A percentile compares a stretch with the other conserved stretches of the same genome.
Conservation (phyloP, 2,113 vertebrate genomes). For the Thryonomys swinderianus region DNA sequence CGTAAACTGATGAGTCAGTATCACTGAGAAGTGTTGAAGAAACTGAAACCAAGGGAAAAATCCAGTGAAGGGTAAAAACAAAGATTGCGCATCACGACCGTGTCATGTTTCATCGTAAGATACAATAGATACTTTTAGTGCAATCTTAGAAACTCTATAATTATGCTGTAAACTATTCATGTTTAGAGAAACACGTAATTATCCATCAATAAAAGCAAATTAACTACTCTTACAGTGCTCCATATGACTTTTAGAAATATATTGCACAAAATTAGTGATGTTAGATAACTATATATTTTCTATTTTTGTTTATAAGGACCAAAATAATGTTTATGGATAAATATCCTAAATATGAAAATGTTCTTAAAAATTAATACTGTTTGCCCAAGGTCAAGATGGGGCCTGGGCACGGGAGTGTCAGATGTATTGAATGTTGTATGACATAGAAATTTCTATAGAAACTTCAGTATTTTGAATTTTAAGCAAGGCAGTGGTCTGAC, state of each 20-base stretch:
- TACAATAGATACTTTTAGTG: background rate
- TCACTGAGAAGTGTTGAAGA: background rate
- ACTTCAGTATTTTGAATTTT: background rate
- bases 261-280: background rate
- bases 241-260: background rate
- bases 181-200: background rate
- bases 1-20: background rate
- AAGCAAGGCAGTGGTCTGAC: background rate
- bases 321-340: background rate
- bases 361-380: background rate
- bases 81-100: background rate
- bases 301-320: background rate
- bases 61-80: background rate
- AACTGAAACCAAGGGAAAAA: background rate
- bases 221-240: background rate
- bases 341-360: background rate
- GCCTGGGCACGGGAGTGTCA: too few species aligned
- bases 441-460: background rate
- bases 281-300: background rate
- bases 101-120: background rate
- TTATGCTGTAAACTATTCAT: background rate
- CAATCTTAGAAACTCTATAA: background rate
- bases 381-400: background rate
- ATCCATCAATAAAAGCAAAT: background rate
- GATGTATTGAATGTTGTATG: background rate